phyloP scores from a whole-genome alignment of 1,140 invertebrate species.

The Drosophila elegans region DNA sequence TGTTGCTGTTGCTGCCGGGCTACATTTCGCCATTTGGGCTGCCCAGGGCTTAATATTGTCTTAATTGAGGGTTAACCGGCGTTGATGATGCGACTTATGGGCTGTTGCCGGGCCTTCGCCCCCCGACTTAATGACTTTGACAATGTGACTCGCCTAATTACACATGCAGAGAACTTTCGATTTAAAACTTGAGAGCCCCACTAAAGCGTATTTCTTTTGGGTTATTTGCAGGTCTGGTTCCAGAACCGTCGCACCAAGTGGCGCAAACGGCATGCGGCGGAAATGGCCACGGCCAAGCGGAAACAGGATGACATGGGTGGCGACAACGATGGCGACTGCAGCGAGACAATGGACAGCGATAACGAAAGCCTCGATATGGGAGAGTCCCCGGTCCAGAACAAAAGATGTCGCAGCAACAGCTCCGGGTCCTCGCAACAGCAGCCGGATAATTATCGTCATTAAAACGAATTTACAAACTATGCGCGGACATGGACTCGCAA shows the following conservation, averaged over 20 bases:
- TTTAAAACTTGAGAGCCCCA: constrained; percentile 68
- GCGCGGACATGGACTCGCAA: constrained; percentile 32
- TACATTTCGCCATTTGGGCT: constrained; percentile 47
- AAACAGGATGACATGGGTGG: constrained; percentile 95
- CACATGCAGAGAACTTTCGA: constrained; percentile 64
- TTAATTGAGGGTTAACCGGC: constrained; percentile 85
- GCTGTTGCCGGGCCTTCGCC: constrained; percentile 42
- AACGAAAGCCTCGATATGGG: constrained; percentile 84
- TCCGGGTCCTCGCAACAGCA: constrained; percentile 58
- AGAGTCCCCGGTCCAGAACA: constrained; percentile 74
- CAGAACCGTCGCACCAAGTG: constrained; percentile 99
- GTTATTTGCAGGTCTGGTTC: constrained; percentile 97
- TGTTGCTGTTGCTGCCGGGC: constrained; percentile 20
- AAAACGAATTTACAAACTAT: constrained; percentile 77
- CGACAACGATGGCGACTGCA: constrained; percentile 89
- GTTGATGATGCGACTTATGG: constrained; percentile 84
- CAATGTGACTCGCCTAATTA: constrained; percentile 79
- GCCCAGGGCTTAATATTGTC: constrained; percentile 83
- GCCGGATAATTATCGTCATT: constrained; percentile 80
- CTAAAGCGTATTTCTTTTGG: constrained; percentile 35
- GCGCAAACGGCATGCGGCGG: constrained; percentile 99
- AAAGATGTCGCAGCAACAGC: constrained; percentile 77
- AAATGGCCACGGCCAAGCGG: constrained; percentile 98
- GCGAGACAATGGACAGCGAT: constrained; percentile 86
- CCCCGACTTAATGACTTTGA: constrained; percentile 82